These are phyloP conservation scores for Phyto melanocephala DNA, from an alignment of 2,888 invertebrate species.

Conservation along the genomic window DNA sequence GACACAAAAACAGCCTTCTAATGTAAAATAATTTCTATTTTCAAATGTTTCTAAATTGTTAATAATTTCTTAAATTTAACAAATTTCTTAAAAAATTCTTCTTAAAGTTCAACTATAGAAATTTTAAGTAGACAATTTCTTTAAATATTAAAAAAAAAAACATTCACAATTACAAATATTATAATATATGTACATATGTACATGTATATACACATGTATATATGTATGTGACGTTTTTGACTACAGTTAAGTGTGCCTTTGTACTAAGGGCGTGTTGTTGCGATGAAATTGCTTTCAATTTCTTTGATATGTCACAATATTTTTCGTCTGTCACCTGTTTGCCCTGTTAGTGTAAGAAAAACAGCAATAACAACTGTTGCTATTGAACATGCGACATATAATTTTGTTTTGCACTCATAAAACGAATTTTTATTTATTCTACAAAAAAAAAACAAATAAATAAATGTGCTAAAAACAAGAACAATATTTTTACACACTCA, in stretches of 20 bases:
- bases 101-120: no score
- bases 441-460: neutral
- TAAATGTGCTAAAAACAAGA: neutral
- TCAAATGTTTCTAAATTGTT: no score
- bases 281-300: conserved; percentile 22
- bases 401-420: neutral
- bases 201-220: neutral
- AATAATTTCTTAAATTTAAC: no score
- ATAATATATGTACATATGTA: neutral
- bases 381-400: neutral
- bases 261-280: conserved; percentile 5
- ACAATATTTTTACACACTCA: conserved; percentile 5
- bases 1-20: no score
- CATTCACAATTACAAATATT: no score
- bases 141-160: no score
- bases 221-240: neutral
- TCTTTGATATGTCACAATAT: conserved; percentile 51
- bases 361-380: conserved; percentile 27
- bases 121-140: no score
- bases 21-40: no score
- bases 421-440: conserved; percentile 3
- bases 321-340: conserved; percentile 73
- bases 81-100: no score
- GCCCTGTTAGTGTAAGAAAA: conserved; percentile 68
- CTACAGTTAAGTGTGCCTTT: conserved; percentile 6